Evolutionary conservation across 2,113 vertebrate species (phyloP).

Genomic region (Emydocephalus ijimae): DNA sequence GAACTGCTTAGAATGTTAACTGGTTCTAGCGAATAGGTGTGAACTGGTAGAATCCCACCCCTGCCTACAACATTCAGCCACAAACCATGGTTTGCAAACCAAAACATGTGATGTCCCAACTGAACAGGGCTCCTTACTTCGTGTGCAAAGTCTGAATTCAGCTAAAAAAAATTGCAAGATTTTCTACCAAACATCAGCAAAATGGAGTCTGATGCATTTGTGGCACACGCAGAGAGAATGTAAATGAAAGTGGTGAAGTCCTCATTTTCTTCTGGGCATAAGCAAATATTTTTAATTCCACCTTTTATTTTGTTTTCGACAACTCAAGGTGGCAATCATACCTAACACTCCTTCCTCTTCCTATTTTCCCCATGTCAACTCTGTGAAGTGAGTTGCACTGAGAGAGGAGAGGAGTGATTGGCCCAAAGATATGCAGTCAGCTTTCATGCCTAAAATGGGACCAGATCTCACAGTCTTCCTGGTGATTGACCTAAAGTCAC

Average conservation of each 20-base stretch:
- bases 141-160: background rate
- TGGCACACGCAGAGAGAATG: background rate
- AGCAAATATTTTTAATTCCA: background rate
- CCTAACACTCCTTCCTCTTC: background rate
- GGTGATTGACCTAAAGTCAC: background rate
- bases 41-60: too few species aligned
- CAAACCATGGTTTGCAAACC: background rate
- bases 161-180: background rate
- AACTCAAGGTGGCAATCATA: background rate
- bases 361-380: background rate
- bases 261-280: background rate
- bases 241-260: background rate
- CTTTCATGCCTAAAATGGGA: background rate
- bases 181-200: background rate
- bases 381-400: background rate
- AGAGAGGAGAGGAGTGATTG: background rate
- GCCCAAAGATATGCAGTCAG: background rate
- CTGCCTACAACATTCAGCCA: background rate
- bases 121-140: background rate
- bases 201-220: background rate
- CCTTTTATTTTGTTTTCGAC: background rate
- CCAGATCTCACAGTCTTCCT: background rate
- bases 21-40: too few species aligned
- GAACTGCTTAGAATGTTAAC: too few species aligned
- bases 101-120: background rate